Evolutionary conservation across 2,113 vertebrate species (phyloP), one percentile per base, ranked within the genome.

Genomic region (Tiliqua scincoides): DNA sequence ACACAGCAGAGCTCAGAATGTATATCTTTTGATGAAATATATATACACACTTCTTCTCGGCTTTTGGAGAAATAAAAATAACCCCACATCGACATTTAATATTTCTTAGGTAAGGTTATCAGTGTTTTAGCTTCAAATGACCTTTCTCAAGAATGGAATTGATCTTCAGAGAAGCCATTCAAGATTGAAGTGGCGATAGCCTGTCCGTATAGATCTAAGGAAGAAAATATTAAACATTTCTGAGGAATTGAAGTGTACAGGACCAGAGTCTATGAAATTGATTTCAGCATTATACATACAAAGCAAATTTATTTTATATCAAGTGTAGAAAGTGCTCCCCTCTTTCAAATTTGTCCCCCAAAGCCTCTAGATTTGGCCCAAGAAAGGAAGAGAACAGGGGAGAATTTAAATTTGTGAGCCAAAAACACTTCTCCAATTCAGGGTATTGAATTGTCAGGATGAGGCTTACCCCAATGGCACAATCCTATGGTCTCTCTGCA

Each of bases 131-230:
- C 73, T 82, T 78, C 59, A 92, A 91, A 79, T 91, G 14, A 82
- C 52, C 79, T 73, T 89, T 91, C 71, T 83, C 84, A 88, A n/a
- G 77, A 86, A 15, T 78, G 23, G 85, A 85, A 70, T 0, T 93
- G 84, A 74, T 94, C 78, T 90, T 89, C 82, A 91, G 87, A 79
- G 76, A 65, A 91, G 48, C 18, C 15, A 83, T 82, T 91, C 85
- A 52, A 75, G 88, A 11, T 63, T 91, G 67, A 91, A 92, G 82
- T 61, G 6, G 0, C 54, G 54, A 71, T 54, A 87, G 81, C 25
- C 1, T 6, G 68, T 78, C 82, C 54, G 73, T 74, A 75, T 77
- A 91, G 43, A 88, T 79, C 25, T 52, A 12, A 27, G 77, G 23
- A 52, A 85, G 3, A 86, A 89, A 94, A 90, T 85, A 78, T 70